A percentile compares a stretch with the other conserved stretches of the same genome.
These are phyloP conservation scores for Tetramorium alpestre DNA, from an alignment of 1,140 invertebrate species.

Conservation along the genomic window DNA sequence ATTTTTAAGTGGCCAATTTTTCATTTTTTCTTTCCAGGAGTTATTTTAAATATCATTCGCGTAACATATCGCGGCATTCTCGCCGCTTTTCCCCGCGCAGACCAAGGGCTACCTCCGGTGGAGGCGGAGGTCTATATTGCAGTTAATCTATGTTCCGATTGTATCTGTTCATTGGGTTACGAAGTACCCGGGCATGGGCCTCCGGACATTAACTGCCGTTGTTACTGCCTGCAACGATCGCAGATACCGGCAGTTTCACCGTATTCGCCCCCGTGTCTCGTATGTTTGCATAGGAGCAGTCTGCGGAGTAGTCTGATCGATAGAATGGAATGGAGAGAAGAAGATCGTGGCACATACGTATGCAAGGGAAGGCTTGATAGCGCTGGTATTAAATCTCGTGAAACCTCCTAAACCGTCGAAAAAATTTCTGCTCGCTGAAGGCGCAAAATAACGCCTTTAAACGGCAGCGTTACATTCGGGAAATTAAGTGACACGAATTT, in stretches of 20 bases:
- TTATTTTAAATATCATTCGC: neutral
- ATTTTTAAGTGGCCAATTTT: neutral
- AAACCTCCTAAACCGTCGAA: neutral
- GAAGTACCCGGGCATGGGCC: conserved; percentile 81
- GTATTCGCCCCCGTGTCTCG: conserved; percentile 76
- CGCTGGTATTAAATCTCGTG: conserved; percentile 56
- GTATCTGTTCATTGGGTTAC: conserved; percentile 84
- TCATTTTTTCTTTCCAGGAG: neutral
- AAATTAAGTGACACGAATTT: neutral
- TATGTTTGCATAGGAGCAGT: conserved; percentile 80
- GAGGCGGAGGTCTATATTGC: conserved; percentile 83
- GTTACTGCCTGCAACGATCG: conserved; percentile 84
- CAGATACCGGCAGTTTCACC: conserved; percentile 82
- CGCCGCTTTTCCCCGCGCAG: neutral
- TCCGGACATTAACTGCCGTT: conserved; percentile 85
- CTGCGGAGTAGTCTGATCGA: conserved; percentile 77
- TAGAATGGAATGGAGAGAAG: conserved; percentile 78
- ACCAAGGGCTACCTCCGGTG: conserved; percentile 36
- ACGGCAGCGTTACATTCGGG: neutral
- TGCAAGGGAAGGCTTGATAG: conserved; percentile 61
- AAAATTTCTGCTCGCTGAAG: conserved; percentile 14
- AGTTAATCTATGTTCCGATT: conserved; percentile 85
- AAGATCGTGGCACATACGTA: conserved; percentile 75
- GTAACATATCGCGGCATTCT: conserved; percentile 16
- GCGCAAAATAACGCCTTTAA: conserved; percentile 30